A percentile compares a stretch with the other conserved stretches of the same genome.
phyloP scores from a whole-genome alignment of 2,113 vertebrate genomes.

The Ammodytes marinus region DNA sequence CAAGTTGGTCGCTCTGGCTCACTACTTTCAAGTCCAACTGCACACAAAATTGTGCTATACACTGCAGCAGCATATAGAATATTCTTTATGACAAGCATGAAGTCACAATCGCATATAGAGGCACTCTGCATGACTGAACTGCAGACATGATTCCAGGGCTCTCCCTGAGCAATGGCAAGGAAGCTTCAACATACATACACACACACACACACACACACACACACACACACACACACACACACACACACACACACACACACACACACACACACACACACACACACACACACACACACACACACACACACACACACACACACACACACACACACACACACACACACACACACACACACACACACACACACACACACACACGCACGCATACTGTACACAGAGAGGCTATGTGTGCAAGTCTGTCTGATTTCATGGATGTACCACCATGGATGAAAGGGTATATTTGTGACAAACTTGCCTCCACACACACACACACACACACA shows the following conservation, averaged over 20 bases:
- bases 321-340: background rate
- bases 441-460: no score
- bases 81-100: slow-evolving; percentile 27
- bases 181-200: background rate
- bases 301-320: slow-evolving; percentile 6
- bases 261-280: slow-evolving; percentile 2
- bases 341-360: slow-evolving; percentile 2
- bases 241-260: no score
- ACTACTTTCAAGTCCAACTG: slow-evolving; percentile 1
- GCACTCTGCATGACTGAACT: slow-evolving; percentile 18
- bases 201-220: slow-evolving; percentile 2
- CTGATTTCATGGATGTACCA: no score
- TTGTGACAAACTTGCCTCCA: no score
- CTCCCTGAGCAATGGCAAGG: slow-evolving; percentile 4
- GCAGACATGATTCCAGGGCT: slow-evolving; percentile 28
- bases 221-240: slow-evolving; percentile 7
- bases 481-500: no score
- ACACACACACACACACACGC: background rate
- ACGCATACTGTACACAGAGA: no score
- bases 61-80: background rate
- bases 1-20: background rate
- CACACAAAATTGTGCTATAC: background rate
- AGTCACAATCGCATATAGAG: slow-evolving; percentile 26
- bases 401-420: no score
- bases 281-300: background rate